phyloP scores from a whole-genome alignment of 2,888 invertebrate species.

The Zaprionus lineosus region DNA sequence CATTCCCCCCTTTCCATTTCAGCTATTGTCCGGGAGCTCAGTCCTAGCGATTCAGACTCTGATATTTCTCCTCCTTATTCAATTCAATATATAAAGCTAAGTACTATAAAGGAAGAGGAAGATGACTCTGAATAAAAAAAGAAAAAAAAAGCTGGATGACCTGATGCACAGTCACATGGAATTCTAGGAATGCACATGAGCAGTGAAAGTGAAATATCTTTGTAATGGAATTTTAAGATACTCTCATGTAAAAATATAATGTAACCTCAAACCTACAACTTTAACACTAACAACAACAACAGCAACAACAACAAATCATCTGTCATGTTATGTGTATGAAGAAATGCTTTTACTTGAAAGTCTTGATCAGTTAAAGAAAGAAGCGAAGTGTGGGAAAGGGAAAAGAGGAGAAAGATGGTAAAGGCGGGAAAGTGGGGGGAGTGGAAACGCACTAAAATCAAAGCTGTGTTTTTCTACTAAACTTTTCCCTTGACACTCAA shows the following conservation, averaged over 20 bases:
- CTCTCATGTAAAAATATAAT: constrained; percentile 27
- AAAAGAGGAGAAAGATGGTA: not conserved
- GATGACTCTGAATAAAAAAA: too few relatives aligned
- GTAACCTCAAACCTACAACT: constrained; percentile 5
- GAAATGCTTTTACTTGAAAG: constrained; percentile 60
- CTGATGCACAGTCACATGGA: constrained; percentile 1
- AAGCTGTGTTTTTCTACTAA: constrained; percentile 45
- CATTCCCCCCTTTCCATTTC: too few relatives aligned
- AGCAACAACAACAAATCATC: constrained; percentile 46
- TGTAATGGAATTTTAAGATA: constrained; percentile 28
- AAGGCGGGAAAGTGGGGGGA: not conserved
- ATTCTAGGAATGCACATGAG: constrained; percentile 34
- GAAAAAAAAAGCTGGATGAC: not conserved
- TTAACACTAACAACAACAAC: constrained; percentile 9
- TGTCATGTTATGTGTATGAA: constrained; percentile 43
- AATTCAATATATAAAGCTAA: too few relatives aligned
- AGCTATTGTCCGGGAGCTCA: too few relatives aligned
- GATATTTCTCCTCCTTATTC: too few relatives aligned
- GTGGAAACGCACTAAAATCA: constrained; percentile 38
- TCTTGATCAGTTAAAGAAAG: constrained; percentile 9
- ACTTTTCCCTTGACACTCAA: constrained; percentile 17
- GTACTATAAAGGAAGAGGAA: too few relatives aligned
- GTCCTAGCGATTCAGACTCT: too few relatives aligned
- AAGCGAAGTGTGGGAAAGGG: not conserved
- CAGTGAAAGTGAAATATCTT: constrained; percentile 40